phyloP scores from a whole-genome alignment of 1,140 invertebrate species.

The Plutomurus gul region DNA sequence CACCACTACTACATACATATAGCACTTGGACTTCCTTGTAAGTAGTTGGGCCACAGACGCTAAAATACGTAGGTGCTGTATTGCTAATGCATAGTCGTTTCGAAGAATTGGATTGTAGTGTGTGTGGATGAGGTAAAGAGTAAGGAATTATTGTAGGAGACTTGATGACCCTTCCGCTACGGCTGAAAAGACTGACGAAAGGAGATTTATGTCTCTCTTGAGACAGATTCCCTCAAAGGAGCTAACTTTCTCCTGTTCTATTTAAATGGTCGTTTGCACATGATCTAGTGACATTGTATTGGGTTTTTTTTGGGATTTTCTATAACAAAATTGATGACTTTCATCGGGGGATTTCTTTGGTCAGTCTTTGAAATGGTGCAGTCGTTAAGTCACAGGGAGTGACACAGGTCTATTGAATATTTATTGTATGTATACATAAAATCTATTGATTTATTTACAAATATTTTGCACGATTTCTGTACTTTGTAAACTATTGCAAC shows the following conservation, averaged over 20 bases:
- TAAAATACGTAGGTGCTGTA: no score
- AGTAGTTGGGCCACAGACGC: no score
- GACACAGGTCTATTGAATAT: not conserved
- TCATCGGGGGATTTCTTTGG: not conserved
- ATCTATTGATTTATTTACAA: not conserved
- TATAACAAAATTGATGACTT: not conserved
- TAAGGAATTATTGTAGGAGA: not conserved
- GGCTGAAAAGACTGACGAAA: constrained; percentile 20
- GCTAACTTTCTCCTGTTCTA: constrained; percentile 3
- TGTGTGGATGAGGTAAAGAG: no score
- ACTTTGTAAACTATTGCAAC: no score
- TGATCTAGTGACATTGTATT: not conserved
- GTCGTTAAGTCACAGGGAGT: no score
- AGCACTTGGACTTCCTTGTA: no score
- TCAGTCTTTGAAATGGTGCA: not conserved
- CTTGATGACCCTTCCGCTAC: constrained; percentile 8
- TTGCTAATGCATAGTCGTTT: no score
- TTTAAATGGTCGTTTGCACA: constrained; percentile 8
- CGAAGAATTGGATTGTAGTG: no score
- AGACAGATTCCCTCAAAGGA: not conserved
- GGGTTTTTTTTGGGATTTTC: not conserved
- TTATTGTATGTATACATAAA: not conserved
- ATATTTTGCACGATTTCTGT: not conserved
- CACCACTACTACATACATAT: no score
- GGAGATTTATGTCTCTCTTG: constrained; percentile 1